Base-by-base conservation (phyloP, 2,113 vertebrate genomes). In the Oncorhynchus kisutch region DNA sequence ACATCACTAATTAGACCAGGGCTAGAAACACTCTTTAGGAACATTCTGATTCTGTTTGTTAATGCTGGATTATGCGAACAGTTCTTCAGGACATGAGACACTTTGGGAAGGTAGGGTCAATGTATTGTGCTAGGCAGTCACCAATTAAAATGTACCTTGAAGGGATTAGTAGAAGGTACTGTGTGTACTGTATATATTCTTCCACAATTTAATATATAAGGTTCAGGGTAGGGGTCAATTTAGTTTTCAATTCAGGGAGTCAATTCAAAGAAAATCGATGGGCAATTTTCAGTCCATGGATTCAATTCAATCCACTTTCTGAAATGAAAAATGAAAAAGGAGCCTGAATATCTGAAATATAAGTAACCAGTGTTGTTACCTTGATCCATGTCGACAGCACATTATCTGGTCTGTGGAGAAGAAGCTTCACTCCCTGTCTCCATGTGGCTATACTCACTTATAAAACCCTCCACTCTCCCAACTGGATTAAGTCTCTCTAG, bases 381-480 rank as follows among this genome's bases (percentile, higher is more conserved):
- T 29, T 64, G 78, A 75, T 87, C 83, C 75, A 75, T 74, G 82
- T 80, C 76, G 84, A 86, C 81, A 77, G 80, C 31, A 62, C n/a
- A 74, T 74, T 60, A 78, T 80, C 82, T 67, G 22, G 74, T 78
- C 82, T 76, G 59, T 57, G 79, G 49, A 74, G 45, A 70, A 78
- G 72, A 81, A 16, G 66, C 6, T 6, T 31, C 31, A 9, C 22
- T 67, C 13, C 12, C 31, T 39, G 27, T 67, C 66, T 67, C 16
- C 5, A 6, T 2, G 14, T 16, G 25, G 66, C 27, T 11, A 29
- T 29, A 7, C 16, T 1, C 27, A 14, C 25, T 59, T 22, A 4
- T 27, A 22, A 12, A 20, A 14, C 16, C 1, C 66, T 59, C 69
- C 66, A 24, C 80, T 75, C 79, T 73, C 34, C 74, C 73, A 76